These are phyloP conservation scores for Typhlichthys eigenmanni DNA, from an alignment of 2,797 vertebrate species.

Conservation along the genomic window DNA sequence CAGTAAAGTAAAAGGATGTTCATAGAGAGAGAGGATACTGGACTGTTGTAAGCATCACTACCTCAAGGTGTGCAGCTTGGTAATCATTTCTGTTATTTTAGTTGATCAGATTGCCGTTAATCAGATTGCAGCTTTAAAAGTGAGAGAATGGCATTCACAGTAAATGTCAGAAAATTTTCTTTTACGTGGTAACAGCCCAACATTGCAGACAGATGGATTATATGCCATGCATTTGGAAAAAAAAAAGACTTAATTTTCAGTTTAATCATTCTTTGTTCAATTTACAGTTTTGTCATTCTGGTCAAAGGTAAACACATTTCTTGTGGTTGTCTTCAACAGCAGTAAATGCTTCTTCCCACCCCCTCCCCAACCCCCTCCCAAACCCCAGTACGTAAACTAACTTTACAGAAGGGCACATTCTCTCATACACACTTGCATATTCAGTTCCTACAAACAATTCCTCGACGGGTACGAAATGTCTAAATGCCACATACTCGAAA, in stretches of 20 bases:
- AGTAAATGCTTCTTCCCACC: constrained; percentile 53
- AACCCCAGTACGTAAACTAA: constrained; percentile 56
- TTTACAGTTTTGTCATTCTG: constrained; percentile 65
- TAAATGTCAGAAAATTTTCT: too few relatives aligned
- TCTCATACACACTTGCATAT: constrained; percentile 74
- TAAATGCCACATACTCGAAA: constrained; percentile 77
- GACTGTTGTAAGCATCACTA: too few relatives aligned
- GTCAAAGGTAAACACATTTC: constrained; percentile 71
- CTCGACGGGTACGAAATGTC: constrained; percentile 71
- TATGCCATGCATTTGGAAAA: constrained; percentile 62
- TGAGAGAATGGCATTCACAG: too few relatives aligned
- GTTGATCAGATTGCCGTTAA: too few relatives aligned
- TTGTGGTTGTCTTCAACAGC: constrained; percentile 61
- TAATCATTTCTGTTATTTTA: too few relatives aligned
- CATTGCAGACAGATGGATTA: neutral
- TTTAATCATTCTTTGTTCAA: constrained; percentile 76
- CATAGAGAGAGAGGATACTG: too few relatives aligned
- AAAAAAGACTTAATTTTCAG: constrained; percentile 67
- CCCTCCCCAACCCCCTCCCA: constrained; percentile 51
- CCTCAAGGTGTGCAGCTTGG: too few relatives aligned
- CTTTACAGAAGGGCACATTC: constrained; percentile 66
- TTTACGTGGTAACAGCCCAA: too few relatives aligned
- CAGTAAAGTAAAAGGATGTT: too few relatives aligned
- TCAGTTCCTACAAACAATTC: constrained; percentile 79
- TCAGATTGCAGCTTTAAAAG: too few relatives aligned